Conservation (phyloP, 2,797 vertebrate genomes). For the Phalloptychus januarius region DNA sequence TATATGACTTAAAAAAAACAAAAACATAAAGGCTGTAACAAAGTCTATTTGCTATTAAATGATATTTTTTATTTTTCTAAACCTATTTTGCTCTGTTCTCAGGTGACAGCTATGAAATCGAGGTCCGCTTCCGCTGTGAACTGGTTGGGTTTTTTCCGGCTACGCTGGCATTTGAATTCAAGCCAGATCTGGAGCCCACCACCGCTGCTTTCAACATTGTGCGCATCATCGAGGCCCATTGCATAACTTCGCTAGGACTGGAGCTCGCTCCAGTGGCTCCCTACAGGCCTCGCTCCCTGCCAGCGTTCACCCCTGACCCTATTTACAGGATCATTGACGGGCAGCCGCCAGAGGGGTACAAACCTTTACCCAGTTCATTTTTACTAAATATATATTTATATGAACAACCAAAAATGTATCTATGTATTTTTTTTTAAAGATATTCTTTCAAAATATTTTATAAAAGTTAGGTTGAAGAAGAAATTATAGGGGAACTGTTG, state of each 20-base stretch:
- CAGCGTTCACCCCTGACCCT: constrained; percentile 6
- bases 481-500: background rate
- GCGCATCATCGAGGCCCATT: constrained; percentile 79
- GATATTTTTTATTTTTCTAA: no score
- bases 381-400: background rate
- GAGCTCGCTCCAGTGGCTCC: constrained; percentile 81
- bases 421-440: background rate
- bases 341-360: constrained; percentile 75
- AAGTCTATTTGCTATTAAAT: no score
- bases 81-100: constrained; percentile 1
- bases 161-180: constrained; percentile 84
- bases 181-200: constrained; percentile 46
- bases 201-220: constrained; percentile 82
- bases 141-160: constrained; percentile 80
- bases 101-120: constrained; percentile 82
- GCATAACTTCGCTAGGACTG: constrained; percentile 75
- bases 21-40: no score
- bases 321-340: constrained; percentile 75
- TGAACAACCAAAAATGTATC: background rate
- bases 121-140: constrained; percentile 70
- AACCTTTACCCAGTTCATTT: background rate
- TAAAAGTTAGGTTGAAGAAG: background rate
- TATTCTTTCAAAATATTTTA: background rate
- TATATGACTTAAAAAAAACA: background rate
- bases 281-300: constrained; percentile 71